A percentile compares a stretch with the other conserved stretches of the same genome.
Conservation (phyloP, 1,140 invertebrate species). For the Portunus trituberculatus region DNA sequence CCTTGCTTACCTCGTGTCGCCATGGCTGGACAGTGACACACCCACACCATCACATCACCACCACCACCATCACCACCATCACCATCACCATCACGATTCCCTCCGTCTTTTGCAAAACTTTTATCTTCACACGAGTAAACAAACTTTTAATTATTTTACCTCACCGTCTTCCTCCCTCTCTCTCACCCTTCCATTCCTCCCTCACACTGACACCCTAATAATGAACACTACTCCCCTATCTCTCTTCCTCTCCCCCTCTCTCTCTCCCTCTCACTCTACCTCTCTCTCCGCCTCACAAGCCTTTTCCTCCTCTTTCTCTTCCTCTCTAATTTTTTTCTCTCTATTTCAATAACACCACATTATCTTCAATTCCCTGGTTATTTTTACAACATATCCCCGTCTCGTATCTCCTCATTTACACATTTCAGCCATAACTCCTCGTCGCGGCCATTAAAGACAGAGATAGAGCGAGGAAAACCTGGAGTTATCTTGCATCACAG, state of each 20-base stretch:
- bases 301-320: neutral
- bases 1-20: neutral
- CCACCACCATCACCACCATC: neutral
- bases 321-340: neutral
- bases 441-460: neutral
- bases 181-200: conserved; percentile 29
- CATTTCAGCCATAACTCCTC: neutral
- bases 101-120: neutral
- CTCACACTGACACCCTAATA: neutral
- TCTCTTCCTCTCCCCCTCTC: neutral
- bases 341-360: neutral
- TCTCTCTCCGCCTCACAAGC: neutral
- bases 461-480: neutral
- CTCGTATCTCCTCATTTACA: neutral
- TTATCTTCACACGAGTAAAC: neutral
- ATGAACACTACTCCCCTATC: neutral
- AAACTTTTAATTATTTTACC: neutral
- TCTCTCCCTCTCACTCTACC: neutral
- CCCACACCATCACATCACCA: neutral
- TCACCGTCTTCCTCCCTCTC: conserved; percentile 41
- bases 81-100: neutral
- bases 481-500: neutral
- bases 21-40: neutral
- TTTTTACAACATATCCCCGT: neutral
- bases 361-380: neutral